Evolutionary conservation across 2,797 vertebrate genomes (phyloP).

Genomic region (Poecilia wingei): DNA sequence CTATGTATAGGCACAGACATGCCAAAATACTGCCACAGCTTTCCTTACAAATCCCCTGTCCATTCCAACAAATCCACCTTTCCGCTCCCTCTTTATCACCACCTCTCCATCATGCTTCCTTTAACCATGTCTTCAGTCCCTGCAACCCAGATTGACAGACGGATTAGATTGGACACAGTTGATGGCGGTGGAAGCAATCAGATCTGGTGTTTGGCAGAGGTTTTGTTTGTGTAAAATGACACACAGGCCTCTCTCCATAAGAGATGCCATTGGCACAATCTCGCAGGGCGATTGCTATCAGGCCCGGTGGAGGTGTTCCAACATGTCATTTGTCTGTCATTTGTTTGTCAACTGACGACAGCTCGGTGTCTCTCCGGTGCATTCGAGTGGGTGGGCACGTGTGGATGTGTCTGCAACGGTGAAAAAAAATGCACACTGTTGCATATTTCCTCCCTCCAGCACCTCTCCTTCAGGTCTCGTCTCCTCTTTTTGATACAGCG

Average conservation of each 20-base stretch:
- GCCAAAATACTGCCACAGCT: conserved; percentile 30
- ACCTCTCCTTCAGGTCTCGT: conserved; percentile 79
- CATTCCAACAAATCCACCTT: conserved; percentile 57
- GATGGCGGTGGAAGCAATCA: conserved; percentile 81
- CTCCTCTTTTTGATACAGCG: conserved; percentile 78
- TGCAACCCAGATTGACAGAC: conserved; percentile 81
- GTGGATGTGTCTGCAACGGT: conserved; percentile 26
- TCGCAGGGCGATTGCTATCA: conserved; percentile 83
- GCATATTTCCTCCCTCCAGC: conserved; percentile 69
- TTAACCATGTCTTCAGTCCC: conserved; percentile 68
- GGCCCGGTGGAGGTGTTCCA: conserved; percentile 81
- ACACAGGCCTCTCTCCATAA: conserved; percentile 69
- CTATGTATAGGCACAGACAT: not conserved
- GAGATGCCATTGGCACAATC: conserved; percentile 82
- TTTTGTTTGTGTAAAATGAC: conserved; percentile 86
- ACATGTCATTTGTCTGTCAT: conserved; percentile 87
- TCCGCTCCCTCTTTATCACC: conserved; percentile 51
- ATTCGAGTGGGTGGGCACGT: conserved; percentile 51
- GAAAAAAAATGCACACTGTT: conserved; percentile 68
- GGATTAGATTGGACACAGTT: conserved; percentile 87
- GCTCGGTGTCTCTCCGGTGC: conserved; percentile 73
- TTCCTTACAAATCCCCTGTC: conserved; percentile 47
- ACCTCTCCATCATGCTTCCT: conserved; percentile 66
- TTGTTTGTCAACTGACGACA: conserved; percentile 84
- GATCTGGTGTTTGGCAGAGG: conserved; percentile 82